phyloP scores from a whole-genome alignment of 2,888 invertebrate species.

The Drosophila pseudotakahashii region DNA sequence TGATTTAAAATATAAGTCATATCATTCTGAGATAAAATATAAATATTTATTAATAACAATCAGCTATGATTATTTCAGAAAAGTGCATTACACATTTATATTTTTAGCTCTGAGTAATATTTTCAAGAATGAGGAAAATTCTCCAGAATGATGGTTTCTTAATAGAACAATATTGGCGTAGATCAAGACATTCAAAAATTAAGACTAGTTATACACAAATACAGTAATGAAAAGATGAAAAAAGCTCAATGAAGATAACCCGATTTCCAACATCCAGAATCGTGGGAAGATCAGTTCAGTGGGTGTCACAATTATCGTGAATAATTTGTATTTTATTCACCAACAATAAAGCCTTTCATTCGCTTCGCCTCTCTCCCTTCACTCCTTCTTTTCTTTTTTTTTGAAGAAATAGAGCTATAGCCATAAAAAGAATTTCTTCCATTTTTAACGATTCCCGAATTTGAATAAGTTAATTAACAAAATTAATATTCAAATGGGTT shows the following conservation, averaged over 20 bases:
- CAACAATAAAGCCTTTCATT: constrained; percentile 54
- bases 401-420: constrained; percentile 32
- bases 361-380: neutral
- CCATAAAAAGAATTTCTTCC: constrained; percentile 59
- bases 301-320: constrained; percentile 45
- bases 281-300: constrained; percentile 40
- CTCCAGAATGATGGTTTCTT: neutral
- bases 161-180: neutral
- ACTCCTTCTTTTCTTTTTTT: neutral
- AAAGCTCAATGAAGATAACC: neutral
- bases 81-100: neutral
- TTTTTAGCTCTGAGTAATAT: neutral
- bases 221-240: constrained; percentile 5
- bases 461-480: constrained; percentile 76
- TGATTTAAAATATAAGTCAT: no score
- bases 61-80: neutral
- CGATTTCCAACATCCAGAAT: constrained; percentile 15
- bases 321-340: constrained; percentile 54
- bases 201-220: neutral
- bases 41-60: no score
- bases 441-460: constrained; percentile 70
- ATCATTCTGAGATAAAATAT: no score
- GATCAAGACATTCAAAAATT: neutral
- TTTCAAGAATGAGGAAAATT: no score
- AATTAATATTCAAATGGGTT: constrained; percentile 77